Evolutionary conservation across 1,140 invertebrate genomes (phyloP), one percentile per base, ranked within the genome.

Genomic region (Yoshiicerus persimilis): DNA sequence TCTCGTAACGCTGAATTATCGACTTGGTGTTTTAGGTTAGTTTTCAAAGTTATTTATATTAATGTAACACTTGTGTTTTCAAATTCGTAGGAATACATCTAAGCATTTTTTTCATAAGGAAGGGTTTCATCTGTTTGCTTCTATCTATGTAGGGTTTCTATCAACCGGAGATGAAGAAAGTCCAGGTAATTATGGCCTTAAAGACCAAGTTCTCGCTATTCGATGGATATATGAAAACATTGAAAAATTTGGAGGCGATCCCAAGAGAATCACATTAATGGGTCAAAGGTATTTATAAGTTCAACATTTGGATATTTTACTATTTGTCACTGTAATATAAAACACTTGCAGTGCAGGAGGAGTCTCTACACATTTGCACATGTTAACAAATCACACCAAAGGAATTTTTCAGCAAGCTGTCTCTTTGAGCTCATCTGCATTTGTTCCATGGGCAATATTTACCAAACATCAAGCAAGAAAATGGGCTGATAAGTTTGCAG

Each of bases 151-250:
- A 86, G 88, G 88, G n/a, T 88, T 88, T 83, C 27, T 88, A 25
- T 80, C 66, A 27, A 88, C 84, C 25, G 85, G 84, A 62, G 88
- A 86, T 84, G 39, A 66, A 47, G 62, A 41, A 25, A 41, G 11
- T 62, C 77, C 75, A 5, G 90, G 90, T 32, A 90, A 90, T 80
- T 89, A 84, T 41, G 90, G 88, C 0, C 34, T 90, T 16, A 89
- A 90, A 64, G 62, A 64, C 25, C 62, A 64, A 25, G 62, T 64
- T 2, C 25, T 64, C 9, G 62, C 62, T 25, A 64, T 64, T 64
- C 62, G n/a, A 23, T 64, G 62, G 62, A 25, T 64, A 4, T 23
- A 64, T 64, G 87, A 88, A 9, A 90, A 90, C 66, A 90, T 90
- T 77, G 64, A 16, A 9, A 32, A 23, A 8, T 90, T 90, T 87